Evolutionary conservation across 1,140 invertebrate genomes (phyloP).

Genomic region (Aphis gossypii): DNA sequence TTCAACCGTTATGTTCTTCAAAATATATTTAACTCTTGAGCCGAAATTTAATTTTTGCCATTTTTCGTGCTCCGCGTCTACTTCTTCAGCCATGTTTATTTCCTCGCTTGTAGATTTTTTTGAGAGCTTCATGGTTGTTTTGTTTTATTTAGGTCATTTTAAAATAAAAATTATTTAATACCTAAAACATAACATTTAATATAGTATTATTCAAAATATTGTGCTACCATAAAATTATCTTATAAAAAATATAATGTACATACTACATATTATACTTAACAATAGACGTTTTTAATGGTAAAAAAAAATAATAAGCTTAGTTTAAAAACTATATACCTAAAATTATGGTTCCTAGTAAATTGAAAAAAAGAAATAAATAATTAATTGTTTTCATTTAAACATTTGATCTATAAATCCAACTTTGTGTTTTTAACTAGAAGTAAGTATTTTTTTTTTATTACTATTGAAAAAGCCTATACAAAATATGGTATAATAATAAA

Average conservation of each 20-base stretch:
- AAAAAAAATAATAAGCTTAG: not conserved
- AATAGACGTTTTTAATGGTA: not conserved
- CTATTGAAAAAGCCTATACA: too few species aligned
- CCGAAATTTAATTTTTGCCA: not conserved
- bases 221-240: not conserved
- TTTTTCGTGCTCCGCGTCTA: slow-evolving; percentile 45
- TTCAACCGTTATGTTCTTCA: slow-evolving; percentile 77
- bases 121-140: not conserved
- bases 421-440: not conserved
- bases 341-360: not conserved
- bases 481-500: too few species aligned
- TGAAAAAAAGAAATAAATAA: too few species aligned
- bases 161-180: not conserved
- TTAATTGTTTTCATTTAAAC: not conserved
- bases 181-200: not conserved
- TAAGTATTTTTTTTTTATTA: not conserved
- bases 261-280: too few species aligned
- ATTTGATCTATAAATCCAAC: not conserved
- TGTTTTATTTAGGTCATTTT: not conserved
- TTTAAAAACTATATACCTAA: too few species aligned
- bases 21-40: slow-evolving; percentile 63
- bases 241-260: not conserved
- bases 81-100: not conserved
- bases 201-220: not conserved
- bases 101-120: not conserved